A percentile compares a stretch with the other conserved stretches of the same genome.
phyloP scores from a whole-genome alignment of 2,888 invertebrate species.

The Oxystoma pomonae region DNA sequence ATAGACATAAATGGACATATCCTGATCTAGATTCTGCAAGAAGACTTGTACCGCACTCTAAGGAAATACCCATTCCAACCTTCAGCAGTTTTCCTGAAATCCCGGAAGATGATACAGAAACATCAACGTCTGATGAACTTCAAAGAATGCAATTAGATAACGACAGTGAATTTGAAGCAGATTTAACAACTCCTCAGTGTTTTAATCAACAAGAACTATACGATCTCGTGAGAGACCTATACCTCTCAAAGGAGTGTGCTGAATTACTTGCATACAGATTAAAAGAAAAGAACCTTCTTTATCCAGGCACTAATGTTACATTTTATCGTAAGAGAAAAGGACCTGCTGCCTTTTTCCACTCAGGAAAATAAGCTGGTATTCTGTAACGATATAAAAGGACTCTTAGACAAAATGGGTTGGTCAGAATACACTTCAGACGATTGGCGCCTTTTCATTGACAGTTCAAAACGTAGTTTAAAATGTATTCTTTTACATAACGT shows the following conservation, averaged over 20 bases:
- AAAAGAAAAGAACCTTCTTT: constrained; percentile 7
- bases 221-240: constrained; percentile 3
- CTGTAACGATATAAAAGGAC: constrained; percentile 22
- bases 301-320: constrained; percentile 8
- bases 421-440: constrained; percentile 20
- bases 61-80: constrained; percentile 9
- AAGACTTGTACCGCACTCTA: constrained; percentile 3
- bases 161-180: constrained; percentile 3
- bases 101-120: constrained; percentile 11
- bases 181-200: constrained; percentile 3
- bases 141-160: constrained; percentile 1
- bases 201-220: constrained; percentile 9
- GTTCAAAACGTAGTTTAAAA: constrained; percentile 24
- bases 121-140: constrained; percentile 7
- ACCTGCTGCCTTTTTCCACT: constrained; percentile 19
- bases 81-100: constrained; percentile 9
- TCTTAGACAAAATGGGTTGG: constrained; percentile 25
- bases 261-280: constrained; percentile 8
- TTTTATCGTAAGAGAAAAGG: constrained; percentile 15
- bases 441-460: constrained; percentile 29
- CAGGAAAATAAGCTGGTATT: constrained; percentile 20
- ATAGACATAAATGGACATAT: constrained; percentile 8
- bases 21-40: constrained; percentile 6
- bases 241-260: constrained; percentile 6
- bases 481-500: constrained; percentile 25